These are phyloP conservation scores for Neopelma chrysocephalum DNA, from an alignment of 2,797 vertebrate species.

Conservation along the genomic window DNA sequence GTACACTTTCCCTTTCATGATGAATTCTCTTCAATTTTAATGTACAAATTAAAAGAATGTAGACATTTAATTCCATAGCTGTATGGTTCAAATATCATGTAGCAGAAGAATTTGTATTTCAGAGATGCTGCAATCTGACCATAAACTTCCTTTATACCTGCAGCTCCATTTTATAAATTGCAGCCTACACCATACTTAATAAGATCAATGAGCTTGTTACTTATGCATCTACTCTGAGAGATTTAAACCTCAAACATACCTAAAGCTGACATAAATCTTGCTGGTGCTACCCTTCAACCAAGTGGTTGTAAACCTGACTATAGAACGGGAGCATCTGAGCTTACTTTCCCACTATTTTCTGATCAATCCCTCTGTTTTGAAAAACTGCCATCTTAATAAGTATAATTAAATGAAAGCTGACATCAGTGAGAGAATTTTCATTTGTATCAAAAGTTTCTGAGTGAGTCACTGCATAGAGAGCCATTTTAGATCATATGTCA, in stretches of 20 bases:
- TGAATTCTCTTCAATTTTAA: background rate
- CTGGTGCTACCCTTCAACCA: background rate
- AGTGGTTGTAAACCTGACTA: background rate
- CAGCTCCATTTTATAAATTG: background rate
- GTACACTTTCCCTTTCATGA: background rate
- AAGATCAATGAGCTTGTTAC: background rate
- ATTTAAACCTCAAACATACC: background rate
- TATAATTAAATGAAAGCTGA: background rate
- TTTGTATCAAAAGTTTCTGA: background rate
- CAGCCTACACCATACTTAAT: background rate
- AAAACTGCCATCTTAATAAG: background rate
- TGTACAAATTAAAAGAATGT: background rate
- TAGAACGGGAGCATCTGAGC: background rate
- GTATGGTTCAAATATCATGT: background rate
- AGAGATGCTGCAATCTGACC: background rate
- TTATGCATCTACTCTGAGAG: background rate
- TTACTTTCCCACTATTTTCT: background rate
- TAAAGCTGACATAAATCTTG: background rate
- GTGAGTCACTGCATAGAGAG: background rate
- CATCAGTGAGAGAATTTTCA: background rate
- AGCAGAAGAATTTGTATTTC: background rate
- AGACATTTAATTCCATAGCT: background rate
- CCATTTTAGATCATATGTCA: background rate
- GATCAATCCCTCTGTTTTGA: background rate
- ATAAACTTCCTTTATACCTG: background rate